phyloP scores from a whole-genome alignment of 2,888 invertebrate species.

The Psylliodes chrysocephalus region DNA sequence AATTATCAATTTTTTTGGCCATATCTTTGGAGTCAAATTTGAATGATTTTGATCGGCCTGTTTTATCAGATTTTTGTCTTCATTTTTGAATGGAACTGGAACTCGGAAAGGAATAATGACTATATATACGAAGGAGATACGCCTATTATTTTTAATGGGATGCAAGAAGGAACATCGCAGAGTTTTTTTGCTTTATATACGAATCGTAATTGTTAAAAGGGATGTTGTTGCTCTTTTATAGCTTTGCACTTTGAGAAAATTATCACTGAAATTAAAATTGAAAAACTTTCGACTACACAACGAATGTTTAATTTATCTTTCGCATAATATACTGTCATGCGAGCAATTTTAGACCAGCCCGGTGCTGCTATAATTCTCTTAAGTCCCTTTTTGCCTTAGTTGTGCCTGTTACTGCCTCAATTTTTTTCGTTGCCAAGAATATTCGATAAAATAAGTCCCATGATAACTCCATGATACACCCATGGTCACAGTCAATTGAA shows the following conservation, averaged over 20 bases:
- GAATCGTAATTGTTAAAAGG: not conserved
- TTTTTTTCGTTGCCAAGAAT: too few relatives aligned
- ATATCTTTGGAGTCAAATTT: not conserved
- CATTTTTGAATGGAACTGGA: not conserved
- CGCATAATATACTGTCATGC: too few relatives aligned
- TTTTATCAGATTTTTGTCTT: not conserved
- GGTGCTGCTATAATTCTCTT: too few relatives aligned
- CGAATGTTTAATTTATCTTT: too few relatives aligned
- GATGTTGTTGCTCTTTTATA: not conserved
- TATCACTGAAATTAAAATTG: not conserved
- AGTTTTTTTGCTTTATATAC: not conserved
- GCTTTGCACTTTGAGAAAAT: not conserved
- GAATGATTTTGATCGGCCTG: not conserved
- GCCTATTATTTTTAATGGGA: constrained; percentile 7
- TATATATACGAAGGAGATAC: not conserved
- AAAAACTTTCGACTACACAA: too few relatives aligned
- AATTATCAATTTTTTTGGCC: too few relatives aligned
- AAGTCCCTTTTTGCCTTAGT: too few relatives aligned
- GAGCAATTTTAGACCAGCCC: too few relatives aligned
- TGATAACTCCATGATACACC: too few relatives aligned
- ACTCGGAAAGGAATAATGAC: constrained; percentile 1
- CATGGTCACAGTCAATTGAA: too few relatives aligned
- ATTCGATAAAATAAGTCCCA: too few relatives aligned
- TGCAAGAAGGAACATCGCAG: not conserved
- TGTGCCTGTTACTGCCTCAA: too few relatives aligned